A percentile compares a stretch with the other conserved stretches of the same genome.
These are phyloP conservation scores for Periophthalmus magnuspinnatus DNA, from an alignment of 2,797 vertebrate species.

Conservation along the genomic window DNA sequence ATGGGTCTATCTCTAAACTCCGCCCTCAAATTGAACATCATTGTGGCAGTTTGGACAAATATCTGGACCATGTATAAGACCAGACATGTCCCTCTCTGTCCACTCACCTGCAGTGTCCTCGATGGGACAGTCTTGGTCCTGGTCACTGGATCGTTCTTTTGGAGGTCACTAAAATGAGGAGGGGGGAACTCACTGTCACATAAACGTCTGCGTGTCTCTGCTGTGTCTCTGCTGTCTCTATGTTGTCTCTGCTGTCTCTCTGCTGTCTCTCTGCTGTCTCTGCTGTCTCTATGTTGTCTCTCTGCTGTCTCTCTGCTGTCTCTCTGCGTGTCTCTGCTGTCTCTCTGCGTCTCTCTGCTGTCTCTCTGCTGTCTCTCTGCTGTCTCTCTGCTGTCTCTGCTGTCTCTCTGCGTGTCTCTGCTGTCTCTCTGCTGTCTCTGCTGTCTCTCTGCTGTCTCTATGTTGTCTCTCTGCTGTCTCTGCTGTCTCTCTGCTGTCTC, in stretches of 20 bases:
- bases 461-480: constrained; percentile 23
- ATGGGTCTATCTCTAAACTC: too few species aligned
- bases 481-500: constrained; percentile 23
- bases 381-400: constrained; percentile 23
- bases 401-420: constrained; percentile 23
- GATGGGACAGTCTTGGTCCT: constrained; percentile 29
- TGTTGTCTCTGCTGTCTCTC: constrained; percentile 23
- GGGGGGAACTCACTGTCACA: constrained; percentile 21
- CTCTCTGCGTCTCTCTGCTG: constrained; percentile 24
- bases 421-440: constrained; percentile 23
- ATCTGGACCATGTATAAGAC: constrained; percentile 30
- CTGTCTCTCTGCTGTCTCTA: constrained; percentile 24
- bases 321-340: constrained; percentile 25
- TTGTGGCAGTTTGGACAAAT: constrained; percentile 21
- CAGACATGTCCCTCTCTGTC: constrained; percentile 25
- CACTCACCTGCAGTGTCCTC: constrained; percentile 30
- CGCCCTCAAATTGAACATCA: neutral
- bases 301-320: constrained; percentile 21
- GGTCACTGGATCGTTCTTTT: constrained; percentile 26
- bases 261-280: constrained; percentile 23
- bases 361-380: constrained; percentile 27
- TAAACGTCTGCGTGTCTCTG: constrained; percentile 11
- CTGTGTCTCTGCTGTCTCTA: constrained; percentile 23
- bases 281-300: too few species aligned
- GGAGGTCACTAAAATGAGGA: neutral